Percentiles rank a stretch among this genome's conserved stretches.
Conservation (phyloP, 2,888 invertebrate genomes). For the Neria commutata region DNA sequence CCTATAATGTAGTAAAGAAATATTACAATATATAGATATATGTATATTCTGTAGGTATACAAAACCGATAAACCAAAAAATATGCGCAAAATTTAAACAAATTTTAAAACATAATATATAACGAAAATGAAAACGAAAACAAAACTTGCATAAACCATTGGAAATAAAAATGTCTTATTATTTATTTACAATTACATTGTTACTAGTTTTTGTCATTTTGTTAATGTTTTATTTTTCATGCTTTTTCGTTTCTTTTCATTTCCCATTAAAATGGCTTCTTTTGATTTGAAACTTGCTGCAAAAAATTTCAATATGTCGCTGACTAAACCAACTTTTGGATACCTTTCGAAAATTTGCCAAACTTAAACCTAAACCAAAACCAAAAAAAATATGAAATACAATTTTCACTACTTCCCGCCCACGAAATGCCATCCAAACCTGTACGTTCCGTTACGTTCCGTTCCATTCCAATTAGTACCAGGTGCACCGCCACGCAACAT, state of each 20-base stretch:
- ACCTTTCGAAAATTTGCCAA: conserved; percentile 26
- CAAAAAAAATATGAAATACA: conserved; percentile 19
- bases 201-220: conserved; percentile 21
- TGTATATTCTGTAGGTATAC: not conserved
- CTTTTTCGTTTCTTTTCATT: conserved; percentile 50
- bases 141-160: conserved; percentile 62
- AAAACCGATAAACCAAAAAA: conserved; percentile 54
- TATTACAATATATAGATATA: not conserved
- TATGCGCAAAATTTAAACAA: conserved; percentile 46
- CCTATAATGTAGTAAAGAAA: not conserved
- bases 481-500: conserved; percentile 96
- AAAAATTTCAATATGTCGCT: not conserved
- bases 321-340: conserved; percentile 9
- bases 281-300: conserved; percentile 30
- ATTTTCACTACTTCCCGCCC: conserved; percentile 17
- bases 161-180: conserved; percentile 35
- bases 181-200: conserved; percentile 25
- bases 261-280: too few species aligned
- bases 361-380: conserved; percentile 6
- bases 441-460: too few species aligned
- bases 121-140: conserved; percentile 28
- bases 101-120: conserved; percentile 18
- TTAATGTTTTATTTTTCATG: conserved; percentile 20
- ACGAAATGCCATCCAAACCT: conserved; percentile 36
- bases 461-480: conserved; percentile 75